Percentiles rank a stretch among this genome's conserved stretches.
phyloP scores from a whole-genome alignment of 2,888 invertebrate species.

The Harpalus rufipes region DNA sequence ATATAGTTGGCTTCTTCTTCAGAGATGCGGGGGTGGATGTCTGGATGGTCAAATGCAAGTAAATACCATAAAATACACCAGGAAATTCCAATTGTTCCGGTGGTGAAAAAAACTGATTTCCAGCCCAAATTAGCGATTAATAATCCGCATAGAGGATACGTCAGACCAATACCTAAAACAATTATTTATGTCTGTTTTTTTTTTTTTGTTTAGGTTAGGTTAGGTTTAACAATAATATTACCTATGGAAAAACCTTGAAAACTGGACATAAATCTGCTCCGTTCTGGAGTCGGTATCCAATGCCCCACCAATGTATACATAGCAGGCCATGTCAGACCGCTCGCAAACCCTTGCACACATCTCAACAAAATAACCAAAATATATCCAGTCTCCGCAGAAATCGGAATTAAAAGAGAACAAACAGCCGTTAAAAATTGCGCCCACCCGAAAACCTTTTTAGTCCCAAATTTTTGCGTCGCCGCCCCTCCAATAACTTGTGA shows the following conservation, averaged over 20 bases:
- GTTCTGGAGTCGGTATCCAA: conserved; percentile 86
- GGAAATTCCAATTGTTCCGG: conserved; percentile 80
- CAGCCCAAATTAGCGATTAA: conserved; percentile 84
- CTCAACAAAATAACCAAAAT: conserved; percentile 81
- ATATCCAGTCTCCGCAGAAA: conserved; percentile 82
- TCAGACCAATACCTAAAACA: conserved; percentile 83
- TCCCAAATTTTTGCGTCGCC: conserved; percentile 85
- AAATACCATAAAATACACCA: conserved; percentile 86
- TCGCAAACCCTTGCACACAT: conserved; percentile 39
- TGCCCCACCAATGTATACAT: conserved; percentile 87
- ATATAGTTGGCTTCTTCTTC: conserved; percentile 82
- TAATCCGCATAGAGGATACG: conserved; percentile 85
- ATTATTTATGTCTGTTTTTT: no score
- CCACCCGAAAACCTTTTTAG: conserved; percentile 85
- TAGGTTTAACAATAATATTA: conserved; percentile 78
- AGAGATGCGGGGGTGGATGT: conserved; percentile 83
- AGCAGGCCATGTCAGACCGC: conserved; percentile 87
- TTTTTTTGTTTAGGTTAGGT: no score
- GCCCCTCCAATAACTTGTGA: conserved; percentile 85
- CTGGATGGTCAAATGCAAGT: conserved; percentile 84
- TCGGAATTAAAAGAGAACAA: conserved; percentile 84
- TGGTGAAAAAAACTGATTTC: conserved; percentile 85
- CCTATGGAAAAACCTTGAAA: conserved; percentile 88
- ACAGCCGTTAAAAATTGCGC: conserved; percentile 85
- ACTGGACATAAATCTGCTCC: conserved; percentile 87